Evolutionary conservation across 2,113 vertebrate genomes (phyloP).

Genomic region (Polyodon spathula): DNA sequence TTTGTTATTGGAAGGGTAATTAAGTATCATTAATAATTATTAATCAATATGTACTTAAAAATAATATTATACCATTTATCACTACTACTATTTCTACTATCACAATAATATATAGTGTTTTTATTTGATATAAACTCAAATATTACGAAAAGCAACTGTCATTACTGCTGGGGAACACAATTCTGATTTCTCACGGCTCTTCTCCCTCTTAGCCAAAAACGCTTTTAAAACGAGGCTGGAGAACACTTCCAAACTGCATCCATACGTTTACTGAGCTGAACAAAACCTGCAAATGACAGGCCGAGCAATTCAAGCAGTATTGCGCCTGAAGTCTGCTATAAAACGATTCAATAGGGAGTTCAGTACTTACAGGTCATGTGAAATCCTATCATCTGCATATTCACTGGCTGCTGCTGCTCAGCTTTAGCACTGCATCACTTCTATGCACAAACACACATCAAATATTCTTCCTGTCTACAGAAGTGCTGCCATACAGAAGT

Average conservation of each 20-base stretch:
- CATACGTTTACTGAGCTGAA: not conserved
- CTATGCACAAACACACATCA: not conserved
- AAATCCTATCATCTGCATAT: not conserved
- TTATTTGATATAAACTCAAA: no score
- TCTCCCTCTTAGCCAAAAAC: not conserved
- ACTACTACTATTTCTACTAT: no score
- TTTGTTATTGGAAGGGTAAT: no score
- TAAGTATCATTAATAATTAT: no score
- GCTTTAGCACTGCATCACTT: not conserved
- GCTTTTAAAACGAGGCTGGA: not conserved
- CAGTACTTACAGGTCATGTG: conserved; percentile 2
- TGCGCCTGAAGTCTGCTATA: not conserved
- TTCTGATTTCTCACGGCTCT: not conserved
- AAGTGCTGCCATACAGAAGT: not conserved
- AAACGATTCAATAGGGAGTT: conserved; percentile 1
- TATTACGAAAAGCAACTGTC: no score
- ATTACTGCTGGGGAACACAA: no score
- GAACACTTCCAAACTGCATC: not conserved
- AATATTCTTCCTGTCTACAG: not conserved
- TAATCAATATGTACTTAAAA: no score
- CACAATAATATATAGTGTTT: no score
- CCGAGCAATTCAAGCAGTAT: not conserved
- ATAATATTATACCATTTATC: no score
- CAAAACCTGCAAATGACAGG: not conserved
- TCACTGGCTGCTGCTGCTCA: not conserved